phyloP scores from a whole-genome alignment of 2,888 invertebrate genomes.

The Hirtodrosophila alboralis region DNA sequence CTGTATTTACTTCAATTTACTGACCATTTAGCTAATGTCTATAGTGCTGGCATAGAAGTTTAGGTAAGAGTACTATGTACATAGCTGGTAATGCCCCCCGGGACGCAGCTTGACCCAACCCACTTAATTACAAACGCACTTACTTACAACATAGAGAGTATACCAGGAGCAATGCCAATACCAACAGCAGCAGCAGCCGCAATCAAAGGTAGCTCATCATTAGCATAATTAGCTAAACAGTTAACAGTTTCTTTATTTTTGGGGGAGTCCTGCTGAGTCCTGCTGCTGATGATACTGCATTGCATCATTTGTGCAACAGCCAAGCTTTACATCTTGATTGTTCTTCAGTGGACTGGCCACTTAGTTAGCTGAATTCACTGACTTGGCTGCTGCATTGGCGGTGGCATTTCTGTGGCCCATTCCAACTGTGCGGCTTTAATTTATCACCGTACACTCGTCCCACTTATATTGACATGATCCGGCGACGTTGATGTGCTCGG shows the following conservation, averaged over 20 bases:
- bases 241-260: too few relatives aligned
- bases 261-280: conserved; percentile 5
- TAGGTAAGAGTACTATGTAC: conserved; percentile 60
- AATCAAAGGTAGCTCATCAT: conserved; percentile 38
- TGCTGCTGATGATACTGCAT: conserved; percentile 18
- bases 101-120: conserved; percentile 51
- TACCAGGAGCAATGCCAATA: conserved; percentile 33
- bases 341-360: conserved; percentile 56
- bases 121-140: conserved; percentile 65
- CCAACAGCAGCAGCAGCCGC: conserved; percentile 13
- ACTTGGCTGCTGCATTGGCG: conserved; percentile 65
- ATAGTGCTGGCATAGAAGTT: conserved; percentile 31
- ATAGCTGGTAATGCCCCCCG: conserved; percentile 46
- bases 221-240: conserved; percentile 68
- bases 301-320: conserved; percentile 60
- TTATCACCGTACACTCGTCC: conserved; percentile 72
- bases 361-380: conserved; percentile 54
- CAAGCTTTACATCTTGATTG: conserved; percentile 53
- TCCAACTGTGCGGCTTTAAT: conserved; percentile 66
- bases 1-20: conserved; percentile 14
- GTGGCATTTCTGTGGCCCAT: conserved; percentile 62
- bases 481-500: conserved; percentile 22
- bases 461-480: conserved; percentile 70
- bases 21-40: conserved; percentile 34
- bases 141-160: conserved; percentile 61